Base-by-base conservation (phyloP, 2,797 vertebrate genomes). In the Pelochelys cantorii region DNA sequence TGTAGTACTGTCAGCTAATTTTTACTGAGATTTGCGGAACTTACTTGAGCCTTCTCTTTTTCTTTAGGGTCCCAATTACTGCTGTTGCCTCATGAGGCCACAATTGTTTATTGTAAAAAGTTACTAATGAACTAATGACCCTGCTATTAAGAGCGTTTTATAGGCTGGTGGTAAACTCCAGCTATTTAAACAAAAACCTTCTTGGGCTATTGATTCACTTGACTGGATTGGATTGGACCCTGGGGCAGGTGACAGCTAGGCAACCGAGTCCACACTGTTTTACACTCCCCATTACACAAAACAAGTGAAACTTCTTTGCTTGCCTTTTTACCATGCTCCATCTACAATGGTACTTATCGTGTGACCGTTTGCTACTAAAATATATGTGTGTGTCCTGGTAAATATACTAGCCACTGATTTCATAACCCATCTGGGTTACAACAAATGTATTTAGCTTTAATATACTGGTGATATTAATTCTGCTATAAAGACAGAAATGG, bases 41-140 rank as follows among this genome's bases (percentile, higher is more conserved):
- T 87, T 95, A 84, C n/a, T 91, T 1, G 2, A 22, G 68, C 53
- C 7, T 57, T 77, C 83, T 92, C 97, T 95, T 91, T 75, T 92
- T 92, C 88, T 91, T 83, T 71, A 83, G 74, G 75, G 22, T 84
- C 84, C 34, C 71, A 95, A 91, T 97, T 95, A 97, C 97, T 96
- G 84, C 94, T 96, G 88, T 96, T 95, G 97, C 97, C 97, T 97
- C 96, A 97, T 95, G 95, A 96, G 96, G 97, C 95, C 97, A 96
- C 98, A 98, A 97, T 95, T 98, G 98, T 98, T 99, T 98, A 98
- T 98, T 98, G 98, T 98, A 98, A 98, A 98, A 99, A 98, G 98
- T 98, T 97, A 97, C 96, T 97, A 98, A 98, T 98, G 98, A 98
- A 98, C 98, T 98, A 98, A 99, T 98, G 98, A 98, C 98, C 88